Evolutionary conservation across 2,888 invertebrate species (phyloP).

Genomic region (Phymatocera aterrima): DNA sequence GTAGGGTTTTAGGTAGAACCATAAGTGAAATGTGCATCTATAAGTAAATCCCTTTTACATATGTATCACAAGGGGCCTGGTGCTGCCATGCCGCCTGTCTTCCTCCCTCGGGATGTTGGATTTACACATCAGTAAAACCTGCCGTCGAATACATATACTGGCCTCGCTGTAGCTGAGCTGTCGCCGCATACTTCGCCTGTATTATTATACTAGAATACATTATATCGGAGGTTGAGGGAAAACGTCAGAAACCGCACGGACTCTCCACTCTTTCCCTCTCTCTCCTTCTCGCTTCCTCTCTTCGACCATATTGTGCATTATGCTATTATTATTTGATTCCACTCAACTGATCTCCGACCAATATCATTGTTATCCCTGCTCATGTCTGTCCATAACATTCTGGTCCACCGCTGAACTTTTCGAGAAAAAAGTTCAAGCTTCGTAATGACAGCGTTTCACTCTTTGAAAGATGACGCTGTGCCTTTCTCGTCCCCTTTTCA

Average conservation of each 20-base stretch:
- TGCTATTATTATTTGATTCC: not conserved
- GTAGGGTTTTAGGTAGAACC: conserved; percentile 54
- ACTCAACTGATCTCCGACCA: not conserved
- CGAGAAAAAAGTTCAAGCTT: not conserved
- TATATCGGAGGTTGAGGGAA: not conserved
- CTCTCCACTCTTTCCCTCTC: too few relatives aligned
- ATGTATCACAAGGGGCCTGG: conserved; percentile 53
- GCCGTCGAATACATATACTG: conserved; percentile 38
- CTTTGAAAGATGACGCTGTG: too few relatives aligned
- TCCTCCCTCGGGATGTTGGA: conserved; percentile 47
- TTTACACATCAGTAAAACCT: conserved; percentile 49
- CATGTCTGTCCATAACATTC: not conserved
- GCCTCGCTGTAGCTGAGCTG: not conserved
- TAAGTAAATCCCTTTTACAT: conserved; percentile 56
- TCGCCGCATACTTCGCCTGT: conserved; percentile 8
- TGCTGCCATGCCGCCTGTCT: too few relatives aligned
- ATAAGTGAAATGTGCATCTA: conserved; percentile 61
- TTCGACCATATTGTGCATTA: not conserved
- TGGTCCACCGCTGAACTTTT: too few relatives aligned
- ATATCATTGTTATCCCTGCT: not conserved
- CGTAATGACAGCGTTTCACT: too few relatives aligned
- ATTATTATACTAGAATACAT: conserved; percentile 7
- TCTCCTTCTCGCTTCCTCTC: too few relatives aligned
- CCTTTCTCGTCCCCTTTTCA: too few relatives aligned
- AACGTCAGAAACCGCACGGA: not conserved